Base-by-base conservation (phyloP, 1,140 invertebrate genomes). In the Ephestia elutella region DNA sequence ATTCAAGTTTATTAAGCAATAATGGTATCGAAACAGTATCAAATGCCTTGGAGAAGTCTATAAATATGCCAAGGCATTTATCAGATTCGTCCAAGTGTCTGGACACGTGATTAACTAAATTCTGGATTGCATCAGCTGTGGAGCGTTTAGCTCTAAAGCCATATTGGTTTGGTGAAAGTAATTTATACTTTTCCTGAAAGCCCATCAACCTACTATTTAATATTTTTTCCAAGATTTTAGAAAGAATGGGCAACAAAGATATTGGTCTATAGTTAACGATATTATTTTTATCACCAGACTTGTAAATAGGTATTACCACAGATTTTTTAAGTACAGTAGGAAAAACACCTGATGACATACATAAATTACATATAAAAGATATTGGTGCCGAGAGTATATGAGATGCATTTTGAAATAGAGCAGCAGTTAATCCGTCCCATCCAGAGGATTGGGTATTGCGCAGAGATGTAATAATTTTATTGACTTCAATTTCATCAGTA, bases 201-300 rank as follows among this genome's bases (percentile, higher is more conserved):
- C 49, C 10, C n/a, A 54, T 55, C 18, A 72, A 50, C 28, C 68
- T 55, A 20, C 51, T 51, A 56, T 66, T 68, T 4, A 65, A 44
- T 44, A 61, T 28, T 55, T 70, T 71, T 56, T 72, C 64, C 20
- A 72, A 57, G 11, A 70, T 67, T 65, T 72, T 72, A 5, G 63
- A 50, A 19, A 72, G 56, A 35, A 28, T 54, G 4, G 64, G 57
- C 15, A 70, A 51, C 38, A 70, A 17, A n/a, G 57, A 63, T 25
- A 71, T 70, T 13, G 70, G 67, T 56, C 70, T 53, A 57, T 70
- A 72, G 49, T 70, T 72, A 15, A 17, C 11, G 11, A 17, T 48
- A 11, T 17, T n/a, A 17, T 48, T 17, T 13, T 4, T 13, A 48
- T 56, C 38, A 44, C 54, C 54, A n/a, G 30, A 11, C 32, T 56